These are phyloP conservation scores for Hucho hucho DNA, from an alignment of 2,113 vertebrate genomes.

Conservation along the genomic window DNA sequence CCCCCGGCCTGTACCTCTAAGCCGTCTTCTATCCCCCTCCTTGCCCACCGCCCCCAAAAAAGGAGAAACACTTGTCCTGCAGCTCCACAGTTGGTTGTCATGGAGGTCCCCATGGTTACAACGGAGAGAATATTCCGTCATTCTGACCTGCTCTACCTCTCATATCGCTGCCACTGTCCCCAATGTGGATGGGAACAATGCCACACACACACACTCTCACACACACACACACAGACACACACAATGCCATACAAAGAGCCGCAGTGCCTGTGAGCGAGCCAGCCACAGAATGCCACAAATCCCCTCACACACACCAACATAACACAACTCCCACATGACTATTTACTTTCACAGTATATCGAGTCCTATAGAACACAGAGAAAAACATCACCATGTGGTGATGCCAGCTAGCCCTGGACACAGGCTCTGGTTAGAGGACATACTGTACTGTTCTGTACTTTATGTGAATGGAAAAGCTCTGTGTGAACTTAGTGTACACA, in stretches of 20 bases:
- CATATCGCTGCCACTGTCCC: conserved; percentile 37
- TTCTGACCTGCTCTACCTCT: conserved; percentile 42
- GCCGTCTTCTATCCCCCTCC: conserved; percentile 21
- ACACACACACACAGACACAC: not conserved
- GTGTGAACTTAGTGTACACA: conserved; percentile 6
- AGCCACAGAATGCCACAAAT: no score
- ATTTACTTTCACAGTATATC: no score
- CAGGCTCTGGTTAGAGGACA: conserved; percentile 4
- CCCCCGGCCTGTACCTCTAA: conserved; percentile 26
- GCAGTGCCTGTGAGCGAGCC: no score
- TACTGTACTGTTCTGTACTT: not conserved
- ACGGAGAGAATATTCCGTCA: conserved; percentile 53
- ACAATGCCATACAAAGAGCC: no score
- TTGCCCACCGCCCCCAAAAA: conserved; percentile 27
- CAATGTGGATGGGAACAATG: conserved; percentile 52
- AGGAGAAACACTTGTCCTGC: conserved; percentile 47
- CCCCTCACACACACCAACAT: conserved; percentile 15
- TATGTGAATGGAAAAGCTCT: not conserved
- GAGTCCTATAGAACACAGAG: no score
- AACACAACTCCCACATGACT: not conserved
- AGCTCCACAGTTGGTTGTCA: conserved; percentile 52
- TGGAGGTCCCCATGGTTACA: conserved; percentile 67
- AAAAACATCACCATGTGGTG: not conserved
- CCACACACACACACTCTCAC: not conserved
- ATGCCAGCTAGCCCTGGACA: conserved; percentile 37